Evolutionary conservation across 1,140 invertebrate genomes (phyloP), one percentile per base, ranked within the genome.

Genomic region (Tetramorium simillimum): DNA sequence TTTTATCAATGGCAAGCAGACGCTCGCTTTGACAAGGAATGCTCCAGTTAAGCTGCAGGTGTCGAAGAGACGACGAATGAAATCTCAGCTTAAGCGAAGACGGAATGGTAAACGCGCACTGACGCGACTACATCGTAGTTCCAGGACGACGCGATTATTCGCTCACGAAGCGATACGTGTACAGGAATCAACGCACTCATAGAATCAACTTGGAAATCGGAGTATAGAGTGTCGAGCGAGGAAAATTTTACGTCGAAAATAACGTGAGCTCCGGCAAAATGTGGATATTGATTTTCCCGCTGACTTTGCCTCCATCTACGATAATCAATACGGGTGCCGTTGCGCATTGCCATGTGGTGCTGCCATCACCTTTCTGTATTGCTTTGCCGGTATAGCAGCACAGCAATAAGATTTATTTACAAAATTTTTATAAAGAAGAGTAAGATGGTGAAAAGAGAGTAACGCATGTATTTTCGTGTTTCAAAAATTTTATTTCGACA

Each of bases 201-300:
- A 58, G 12, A 62, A 60, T 77, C n/a, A 37, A 53, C 67, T 78
- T 73, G n/a, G 18, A 60, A 53, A 53, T 67, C 21, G 58, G 14
- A 53, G 51, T 63, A 46, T 16, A 58, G 5, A 62, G 16, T 24
- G 10, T 75, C 56, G 89, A 40, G n/a, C 58, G 43, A 56, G 43
- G 65, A 88, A 88, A 92, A 87, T 86, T 90, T 91, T 67, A 84
- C 69, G 58, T 86, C 69, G 87, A 86, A 93, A 91, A 92, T 91
- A 91, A 88, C 89, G 88, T 92, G 72, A 53, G 53, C 86, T 73
- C 90, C 91, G 91, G 91, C 67, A 87, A 72, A 89, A 85, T 72
- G 82, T 80, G 56, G 21, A 93, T 94, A 95, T 95, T 94, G 95
- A 95, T 95, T 94, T 90, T 93, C 82, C 88, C 91, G 90, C 93